Percentiles rank a stretch among this genome's conserved stretches.
Conservation (phyloP, 2,797 vertebrate genomes). For the Lepilemur ruficaudatus region DNA sequence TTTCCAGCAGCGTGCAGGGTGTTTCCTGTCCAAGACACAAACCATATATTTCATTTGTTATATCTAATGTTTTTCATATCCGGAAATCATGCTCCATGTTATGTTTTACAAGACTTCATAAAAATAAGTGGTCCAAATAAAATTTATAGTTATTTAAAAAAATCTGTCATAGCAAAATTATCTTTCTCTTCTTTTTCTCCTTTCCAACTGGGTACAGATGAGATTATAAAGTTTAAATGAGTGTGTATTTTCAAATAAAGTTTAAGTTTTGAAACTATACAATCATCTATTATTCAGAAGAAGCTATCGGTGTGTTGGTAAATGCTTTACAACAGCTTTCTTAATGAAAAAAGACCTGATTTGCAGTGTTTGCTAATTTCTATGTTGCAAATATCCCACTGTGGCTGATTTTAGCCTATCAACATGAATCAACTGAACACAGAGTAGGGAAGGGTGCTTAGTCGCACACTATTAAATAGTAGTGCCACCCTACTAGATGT, state of each 20-base stretch:
- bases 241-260: conserved; percentile 55
- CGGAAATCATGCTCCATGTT: conserved; percentile 63
- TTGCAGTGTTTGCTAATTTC: neutral
- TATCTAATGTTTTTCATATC: conserved; percentile 70
- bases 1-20: conserved; percentile 47
- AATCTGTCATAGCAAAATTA: conserved; percentile 63
- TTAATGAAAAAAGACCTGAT: neutral
- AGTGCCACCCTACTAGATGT: neutral
- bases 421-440: neutral
- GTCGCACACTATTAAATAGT: neutral
- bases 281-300: conserved; percentile 45
- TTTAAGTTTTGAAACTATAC: conserved; percentile 26
- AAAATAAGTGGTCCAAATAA: conserved; percentile 72
- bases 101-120: conserved; percentile 71
- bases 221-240: conserved; percentile 61
- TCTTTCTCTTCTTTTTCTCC: conserved; percentile 58
- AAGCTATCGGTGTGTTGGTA: neutral
- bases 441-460: neutral
- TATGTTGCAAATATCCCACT: neutral
- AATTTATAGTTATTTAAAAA: conserved; percentile 67
- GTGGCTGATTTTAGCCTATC: neutral
- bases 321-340: conserved; percentile 10
- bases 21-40: conserved; percentile 58
- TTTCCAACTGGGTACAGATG: conserved; percentile 49
- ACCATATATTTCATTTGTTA: conserved; percentile 63